A percentile compares a stretch with the other conserved stretches of the same genome.
Evolutionary conservation across 2,888 invertebrate species (phyloP).

Genomic region (Pterostichus niger): DNA sequence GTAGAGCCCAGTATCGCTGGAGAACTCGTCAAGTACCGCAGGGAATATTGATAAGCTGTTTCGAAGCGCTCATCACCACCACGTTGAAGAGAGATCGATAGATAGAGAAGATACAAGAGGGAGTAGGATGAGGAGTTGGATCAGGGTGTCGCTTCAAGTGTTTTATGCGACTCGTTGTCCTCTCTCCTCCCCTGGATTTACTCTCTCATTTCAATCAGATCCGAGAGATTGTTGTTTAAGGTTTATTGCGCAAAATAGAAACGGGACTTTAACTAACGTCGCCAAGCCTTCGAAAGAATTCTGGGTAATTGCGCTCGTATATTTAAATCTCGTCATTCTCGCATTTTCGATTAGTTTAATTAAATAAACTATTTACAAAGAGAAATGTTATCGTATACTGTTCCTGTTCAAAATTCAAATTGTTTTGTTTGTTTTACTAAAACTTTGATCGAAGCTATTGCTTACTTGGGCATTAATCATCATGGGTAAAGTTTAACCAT

Average conservation of each 20-base stretch:
- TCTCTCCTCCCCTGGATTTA: conserved; percentile 15
- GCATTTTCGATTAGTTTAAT: not conserved
- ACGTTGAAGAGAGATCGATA: conserved; percentile 20
- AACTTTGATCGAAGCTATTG: too few species aligned
- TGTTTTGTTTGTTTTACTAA: too few species aligned
- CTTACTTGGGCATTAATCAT: too few species aligned
- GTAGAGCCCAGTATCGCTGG: not conserved
- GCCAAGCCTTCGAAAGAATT: not conserved
- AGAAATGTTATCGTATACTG: too few species aligned
- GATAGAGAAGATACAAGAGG: not conserved
- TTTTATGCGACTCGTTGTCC: conserved; percentile 44
- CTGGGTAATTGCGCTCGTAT: not conserved
- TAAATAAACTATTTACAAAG: not conserved
- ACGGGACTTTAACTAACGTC: conserved; percentile 35
- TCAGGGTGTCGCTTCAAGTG: conserved; percentile 56
- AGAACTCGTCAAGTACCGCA: conserved; percentile 58
- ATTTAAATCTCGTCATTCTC: not conserved
- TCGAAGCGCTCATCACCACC: conserved; percentile 70
- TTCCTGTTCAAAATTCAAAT: too few species aligned
- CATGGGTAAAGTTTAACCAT: too few species aligned
- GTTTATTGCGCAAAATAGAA: conserved; percentile 37
- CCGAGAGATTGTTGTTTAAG: conserved; percentile 19
- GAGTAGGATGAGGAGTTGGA: not conserved
- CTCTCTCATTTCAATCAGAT: conserved; percentile 58
- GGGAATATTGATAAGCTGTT: conserved; percentile 73